These are phyloP conservation scores for Siniperca knerii DNA, from an alignment of 2,113 vertebrate genomes.

Conservation along the genomic window DNA sequence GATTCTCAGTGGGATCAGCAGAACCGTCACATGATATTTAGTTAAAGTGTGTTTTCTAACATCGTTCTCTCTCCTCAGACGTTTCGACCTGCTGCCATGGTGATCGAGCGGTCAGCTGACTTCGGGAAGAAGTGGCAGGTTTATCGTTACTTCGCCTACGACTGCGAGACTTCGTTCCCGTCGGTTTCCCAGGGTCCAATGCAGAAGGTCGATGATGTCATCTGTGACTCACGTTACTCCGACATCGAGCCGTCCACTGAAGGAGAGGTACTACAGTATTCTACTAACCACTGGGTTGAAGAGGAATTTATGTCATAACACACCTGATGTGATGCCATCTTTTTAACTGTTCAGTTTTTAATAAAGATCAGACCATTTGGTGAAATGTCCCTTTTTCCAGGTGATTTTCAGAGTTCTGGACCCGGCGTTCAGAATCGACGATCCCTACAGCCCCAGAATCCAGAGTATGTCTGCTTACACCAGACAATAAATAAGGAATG, in stretches of 20 bases:
- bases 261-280: conserved; percentile 89
- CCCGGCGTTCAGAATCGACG: conserved; percentile 94
- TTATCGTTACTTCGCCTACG: conserved; percentile 97
- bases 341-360: background rate
- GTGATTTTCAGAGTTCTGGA: conserved; percentile 97
- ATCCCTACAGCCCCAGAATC: conserved; percentile 95
- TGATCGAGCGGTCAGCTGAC: conserved; percentile 96
- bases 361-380: background rate
- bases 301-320: background rate
- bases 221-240: conserved; percentile 96
- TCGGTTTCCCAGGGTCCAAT: conserved; percentile 90
- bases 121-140: conserved; percentile 94
- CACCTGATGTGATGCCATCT: background rate
- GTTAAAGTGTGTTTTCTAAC: background rate
- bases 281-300: background rate
- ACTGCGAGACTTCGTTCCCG: conserved; percentile 93
- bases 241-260: conserved; percentile 98
- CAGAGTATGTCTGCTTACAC: conserved; percentile 87
- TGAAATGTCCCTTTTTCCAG: conserved; percentile 71
- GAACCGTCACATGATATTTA: background rate
- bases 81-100: conserved; percentile 96
- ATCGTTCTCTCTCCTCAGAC: conserved; percentile 82
- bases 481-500: too few relatives aligned
- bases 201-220: conserved; percentile 96
- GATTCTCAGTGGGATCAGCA: background rate